Conservation (phyloP, 2,888 invertebrate genomes). For the Melanargia galathea region DNA sequence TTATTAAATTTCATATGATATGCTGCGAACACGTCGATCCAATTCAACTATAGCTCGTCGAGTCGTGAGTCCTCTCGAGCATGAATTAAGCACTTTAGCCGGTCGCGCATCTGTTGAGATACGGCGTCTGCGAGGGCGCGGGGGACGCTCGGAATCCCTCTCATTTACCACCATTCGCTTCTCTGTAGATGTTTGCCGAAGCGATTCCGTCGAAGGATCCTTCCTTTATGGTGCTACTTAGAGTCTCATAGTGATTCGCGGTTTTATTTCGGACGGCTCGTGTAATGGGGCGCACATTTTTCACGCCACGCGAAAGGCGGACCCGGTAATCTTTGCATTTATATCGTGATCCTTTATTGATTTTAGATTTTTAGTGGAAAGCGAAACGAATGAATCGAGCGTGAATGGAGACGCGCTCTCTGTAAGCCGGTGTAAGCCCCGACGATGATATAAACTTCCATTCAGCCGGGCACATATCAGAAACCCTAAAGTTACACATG, state of each 20-base stretch:
- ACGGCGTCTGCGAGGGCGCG: slow-evolving; percentile 53
- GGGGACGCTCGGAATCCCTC: slow-evolving; percentile 73
- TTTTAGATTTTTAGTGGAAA: slow-evolving; percentile 82
- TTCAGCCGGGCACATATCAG: slow-evolving; percentile 69
- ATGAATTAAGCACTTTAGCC: slow-evolving; percentile 62
- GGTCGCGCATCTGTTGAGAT: slow-evolving; percentile 67
- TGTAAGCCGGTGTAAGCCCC: slow-evolving; percentile 77
- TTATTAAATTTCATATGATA: slow-evolving; percentile 27
- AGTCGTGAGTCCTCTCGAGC: slow-evolving; percentile 53
- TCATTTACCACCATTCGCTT: slow-evolving; percentile 80
- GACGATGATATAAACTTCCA: slow-evolving; percentile 77
- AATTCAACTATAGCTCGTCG: slow-evolving; percentile 55
- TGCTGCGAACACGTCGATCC: slow-evolving; percentile 24
- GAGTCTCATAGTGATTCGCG: slow-evolving; percentile 81
- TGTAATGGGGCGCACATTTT: slow-evolving; percentile 79
- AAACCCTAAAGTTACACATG: slow-evolving; percentile 57
- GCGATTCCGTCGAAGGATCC: slow-evolving; percentile 76
- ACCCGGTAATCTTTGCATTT: slow-evolving; percentile 81
- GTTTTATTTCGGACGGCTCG: slow-evolving; percentile 80
- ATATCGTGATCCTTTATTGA: slow-evolving; percentile 81
- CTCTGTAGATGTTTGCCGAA: slow-evolving; percentile 82
- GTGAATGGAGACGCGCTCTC: slow-evolving; percentile 78
- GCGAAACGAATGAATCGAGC: slow-evolving; percentile 77
- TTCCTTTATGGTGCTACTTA: slow-evolving; percentile 78
- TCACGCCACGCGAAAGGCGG: slow-evolving; percentile 74